Evolutionary conservation across 2,888 invertebrate species (phyloP).

Genomic region (Chelonus formosanus): DNA sequence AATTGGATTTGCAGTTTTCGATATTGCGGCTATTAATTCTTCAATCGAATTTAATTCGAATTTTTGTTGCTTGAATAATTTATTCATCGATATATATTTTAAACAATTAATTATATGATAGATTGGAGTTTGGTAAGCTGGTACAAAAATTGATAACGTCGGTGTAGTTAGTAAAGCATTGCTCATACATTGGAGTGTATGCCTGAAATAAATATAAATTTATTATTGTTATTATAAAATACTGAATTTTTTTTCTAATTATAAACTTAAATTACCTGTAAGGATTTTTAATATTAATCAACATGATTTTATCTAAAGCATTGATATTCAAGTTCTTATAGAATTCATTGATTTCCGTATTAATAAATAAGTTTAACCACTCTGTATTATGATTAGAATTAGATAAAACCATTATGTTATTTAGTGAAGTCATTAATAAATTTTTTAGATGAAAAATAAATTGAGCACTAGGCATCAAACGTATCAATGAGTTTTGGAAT

Average conservation of each 20-base stretch:
- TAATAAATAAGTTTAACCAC: constrained; percentile 13
- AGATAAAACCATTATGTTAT: constrained; percentile 4
- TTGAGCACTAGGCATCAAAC: too few species aligned
- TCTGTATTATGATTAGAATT: constrained; percentile 5
- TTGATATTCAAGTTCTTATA: constrained; percentile 38
- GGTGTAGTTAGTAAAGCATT: constrained; percentile 43
- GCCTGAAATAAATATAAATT: constrained; percentile 40
- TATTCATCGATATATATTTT: constrained; percentile 42
- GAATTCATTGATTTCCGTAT: constrained; percentile 23
- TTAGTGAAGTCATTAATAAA: constrained; percentile 12
- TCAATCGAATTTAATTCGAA: constrained; percentile 33
- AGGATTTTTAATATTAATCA: constrained; percentile 51
- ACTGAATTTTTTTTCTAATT: not conserved
- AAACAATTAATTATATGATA: constrained; percentile 55
- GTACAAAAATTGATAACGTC: constrained; percentile 44
- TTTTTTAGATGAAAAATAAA: not conserved
- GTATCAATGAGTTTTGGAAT: too few species aligned
- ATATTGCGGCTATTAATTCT: constrained; percentile 24
- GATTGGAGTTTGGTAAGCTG: constrained; percentile 52
- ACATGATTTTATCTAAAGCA: constrained; percentile 54
- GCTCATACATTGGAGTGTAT: constrained; percentile 49
- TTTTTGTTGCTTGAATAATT: constrained; percentile 33
- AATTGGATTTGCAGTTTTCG: constrained; percentile 15
- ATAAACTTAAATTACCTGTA: constrained; percentile 47
- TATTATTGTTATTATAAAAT: not conserved